Base-by-base conservation (phyloP, 2,888 invertebrate species). In the Ophion ellenae region DNA sequence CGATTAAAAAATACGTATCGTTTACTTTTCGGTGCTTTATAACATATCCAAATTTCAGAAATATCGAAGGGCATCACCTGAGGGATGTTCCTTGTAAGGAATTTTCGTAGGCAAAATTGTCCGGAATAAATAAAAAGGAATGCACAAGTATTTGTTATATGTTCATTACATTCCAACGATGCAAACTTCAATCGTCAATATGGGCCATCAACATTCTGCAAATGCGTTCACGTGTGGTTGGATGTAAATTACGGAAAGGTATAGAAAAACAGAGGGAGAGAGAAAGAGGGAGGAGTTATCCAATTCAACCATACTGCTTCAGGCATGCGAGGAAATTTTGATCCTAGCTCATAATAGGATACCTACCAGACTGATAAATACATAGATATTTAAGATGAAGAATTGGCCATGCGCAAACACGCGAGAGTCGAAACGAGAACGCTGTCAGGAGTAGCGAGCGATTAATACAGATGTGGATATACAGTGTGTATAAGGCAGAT, bases 391-490 rank as follows among this genome's bases (percentile, higher is more conserved):
- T 6, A n/a, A 79, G 78, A 70, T 53, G 57, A 79, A 70, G 47
- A 59, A 53, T 53, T 57, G 57, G 36, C 61, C 57, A 59, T 32
- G 64, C 53, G 71, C 71, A 53, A 66, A 59, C 73, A 69, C 57
- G 53, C 4, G 75, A 76, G 63, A 76, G 67, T 80, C 71, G 53
- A 76, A 82, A 80, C 63, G 79, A 82, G 64, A 71, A 47, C 11
- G 20, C 40, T 28, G 64, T 17, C 59, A 69, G 45, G 32, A 63
- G 36, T 5, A 45, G 2, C 74, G 20, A 20, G 32, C 11, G 53
- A 74, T 69, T 77, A 71, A 75, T 85, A 70, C 74, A 70, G 74
- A 78, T 67, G 28, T 28, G 45, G 64, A 28, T 84, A 73, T 57
- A 77, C 63, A 67, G 64, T 64, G 40, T 76, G 53, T 71, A 70